These are phyloP conservation scores for Metopia argyrocephala DNA, from an alignment of 2,888 invertebrate genomes.

Conservation along the genomic window DNA sequence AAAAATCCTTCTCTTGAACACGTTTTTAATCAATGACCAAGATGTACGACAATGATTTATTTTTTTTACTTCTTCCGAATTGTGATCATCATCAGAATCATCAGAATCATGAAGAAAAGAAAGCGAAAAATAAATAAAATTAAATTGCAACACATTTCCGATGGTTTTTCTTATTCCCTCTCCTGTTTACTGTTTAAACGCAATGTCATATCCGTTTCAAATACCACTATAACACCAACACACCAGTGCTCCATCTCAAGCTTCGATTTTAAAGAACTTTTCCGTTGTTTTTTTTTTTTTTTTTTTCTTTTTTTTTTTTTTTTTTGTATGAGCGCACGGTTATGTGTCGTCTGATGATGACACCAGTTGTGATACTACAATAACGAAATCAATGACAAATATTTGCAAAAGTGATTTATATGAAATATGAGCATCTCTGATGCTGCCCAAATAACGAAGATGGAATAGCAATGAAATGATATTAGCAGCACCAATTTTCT, in stretches of 20 bases:
- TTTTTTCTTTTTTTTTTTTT: no score
- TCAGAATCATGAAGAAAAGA: neutral
- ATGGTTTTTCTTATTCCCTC: conserved; percentile 35
- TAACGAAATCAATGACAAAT: conserved; percentile 63
- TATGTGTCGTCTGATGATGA: conserved; percentile 16
- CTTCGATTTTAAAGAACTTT: no score
- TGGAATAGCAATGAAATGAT: neutral
- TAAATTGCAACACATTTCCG: conserved; percentile 59
- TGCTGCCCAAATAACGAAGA: conserved; percentile 12
- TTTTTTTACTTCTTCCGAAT: neutral
- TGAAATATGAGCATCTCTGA: conserved; percentile 58
- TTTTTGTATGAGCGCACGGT: no score
- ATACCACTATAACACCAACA: conserved; percentile 1
- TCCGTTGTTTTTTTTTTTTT: no score
- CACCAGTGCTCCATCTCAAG: no score
- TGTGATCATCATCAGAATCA: no score
- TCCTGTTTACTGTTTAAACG: conserved; percentile 34
- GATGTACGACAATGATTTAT: no score
- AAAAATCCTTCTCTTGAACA: no score
- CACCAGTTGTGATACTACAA: conserved; percentile 54
- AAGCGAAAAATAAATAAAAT: conserved; percentile 45
- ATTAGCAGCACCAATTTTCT: neutral
- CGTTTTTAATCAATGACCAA: no score
- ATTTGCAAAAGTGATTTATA: conserved; percentile 63
- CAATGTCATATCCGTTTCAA: conserved; percentile 55